Base-by-base conservation (phyloP, 2,888 invertebrate genomes). In the Apodemia hepburni region DNA sequence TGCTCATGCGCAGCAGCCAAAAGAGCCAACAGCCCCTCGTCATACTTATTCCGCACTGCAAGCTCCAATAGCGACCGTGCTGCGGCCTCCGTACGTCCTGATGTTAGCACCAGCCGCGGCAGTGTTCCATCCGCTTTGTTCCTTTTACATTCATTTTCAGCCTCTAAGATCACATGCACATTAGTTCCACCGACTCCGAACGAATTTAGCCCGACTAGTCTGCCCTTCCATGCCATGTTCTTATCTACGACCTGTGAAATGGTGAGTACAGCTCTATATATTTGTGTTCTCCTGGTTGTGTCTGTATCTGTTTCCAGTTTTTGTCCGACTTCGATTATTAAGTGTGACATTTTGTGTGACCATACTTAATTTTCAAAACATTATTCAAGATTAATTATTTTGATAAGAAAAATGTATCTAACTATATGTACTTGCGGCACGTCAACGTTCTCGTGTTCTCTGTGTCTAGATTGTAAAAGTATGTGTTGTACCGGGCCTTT, bases 11-110 rank as follows among this genome's bases (percentile, higher is more conserved):
- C 54, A 12, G 54, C 54, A 12, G 27, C 15, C 54, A 54, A 11
- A 5, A 54, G 54, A 1, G 22, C 54, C 11, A 27, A 15, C 12
- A 54, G 12, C 1, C 54, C 54, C 12, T 12, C 12, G 22, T 27
- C 11, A 51, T 49, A 29, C 42, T 8, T 64, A 59, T 69, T 94
- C 95, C 92, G 98, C 98, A 9, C 99, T 99, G 65, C 99, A 99
- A 27, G 99, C 99, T 63, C 99, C 99, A 4, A 89, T 92, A 0
- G 99, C 97, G 62, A 96, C 95, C 61, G 99, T 73, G 96, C 94
- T 61, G 99, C 84, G 0, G 95, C 94, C 51, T 94, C 94, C 85
- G 98, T 97, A 8, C 91, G 92, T 87, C 99, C 99, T 0, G 98
- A 95, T 83, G 98, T 98, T 69, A 91, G 93, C 83, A 96, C 98